A percentile compares a stretch with the other conserved stretches of the same genome.
These are phyloP conservation scores for Callaeas wilsoni DNA, from an alignment of 2,113 vertebrate species.

Conservation along the genomic window DNA sequence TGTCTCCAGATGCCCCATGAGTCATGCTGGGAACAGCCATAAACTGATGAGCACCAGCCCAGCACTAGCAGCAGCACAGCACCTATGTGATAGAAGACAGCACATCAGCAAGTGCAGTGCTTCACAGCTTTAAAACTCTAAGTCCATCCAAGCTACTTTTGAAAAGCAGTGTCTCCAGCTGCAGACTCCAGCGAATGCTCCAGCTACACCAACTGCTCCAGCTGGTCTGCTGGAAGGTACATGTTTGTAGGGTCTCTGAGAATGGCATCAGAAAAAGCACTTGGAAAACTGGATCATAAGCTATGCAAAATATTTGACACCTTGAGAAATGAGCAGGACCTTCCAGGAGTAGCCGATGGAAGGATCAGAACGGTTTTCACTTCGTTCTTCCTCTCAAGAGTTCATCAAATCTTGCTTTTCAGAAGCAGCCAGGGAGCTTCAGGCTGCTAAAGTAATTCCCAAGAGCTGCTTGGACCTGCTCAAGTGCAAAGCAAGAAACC, in stretches of 20 bases:
- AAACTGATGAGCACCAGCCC: background rate
- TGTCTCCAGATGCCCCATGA: background rate
- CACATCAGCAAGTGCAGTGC: background rate
- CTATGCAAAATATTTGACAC: background rate
- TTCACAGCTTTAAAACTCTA: background rate
- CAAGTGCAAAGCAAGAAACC: background rate
- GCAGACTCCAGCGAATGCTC: too few relatives aligned
- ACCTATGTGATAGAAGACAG: rapidly evolving
- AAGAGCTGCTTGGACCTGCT: background rate
- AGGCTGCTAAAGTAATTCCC: background rate
- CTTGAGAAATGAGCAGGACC: background rate
- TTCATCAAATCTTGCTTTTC: background rate
- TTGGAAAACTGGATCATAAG: background rate
- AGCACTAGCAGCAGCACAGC: background rate
- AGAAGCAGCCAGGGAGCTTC: background rate
- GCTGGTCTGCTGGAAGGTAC: background rate
- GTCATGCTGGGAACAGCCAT: background rate
- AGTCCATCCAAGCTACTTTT: background rate
- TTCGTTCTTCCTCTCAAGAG: background rate
- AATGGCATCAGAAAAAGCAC: background rate
- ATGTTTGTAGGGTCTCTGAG: background rate
- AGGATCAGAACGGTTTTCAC: background rate
- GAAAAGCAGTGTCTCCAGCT: background rate
- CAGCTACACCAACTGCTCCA: background rate
- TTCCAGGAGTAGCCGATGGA: background rate